Base-by-base conservation (phyloP, 2,797 vertebrate species). In the Crenuchus spilurus region DNA sequence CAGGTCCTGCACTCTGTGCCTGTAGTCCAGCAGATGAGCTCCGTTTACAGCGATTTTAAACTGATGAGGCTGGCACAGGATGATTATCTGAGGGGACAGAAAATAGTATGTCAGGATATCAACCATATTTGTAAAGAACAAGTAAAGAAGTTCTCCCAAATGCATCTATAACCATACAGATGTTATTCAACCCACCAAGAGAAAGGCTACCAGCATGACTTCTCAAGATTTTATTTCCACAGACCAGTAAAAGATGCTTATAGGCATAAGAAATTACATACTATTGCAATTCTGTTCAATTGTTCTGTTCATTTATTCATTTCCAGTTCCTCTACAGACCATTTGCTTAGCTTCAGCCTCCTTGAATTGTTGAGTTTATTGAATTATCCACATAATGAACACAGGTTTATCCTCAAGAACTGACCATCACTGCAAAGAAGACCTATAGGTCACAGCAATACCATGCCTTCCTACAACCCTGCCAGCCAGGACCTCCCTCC, bases 401-500 rank as follows among this genome's bases (percentile, higher is more conserved):
- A n/a, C n/a, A n/a, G n/a, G n/a, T n/a, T n/a, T n/a, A n/a, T n/a
- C n/a, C n/a, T n/a, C n/a, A n/a, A n/a, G n/a, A n/a, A n/a, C n/a
- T n/a, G n/a, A n/a, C n/a, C n/a, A n/a, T n/a, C n/a, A n/a, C n/a
- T n/a, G n/a, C n/a, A n/a, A n/a, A n/a, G 93, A 83, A 97, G 92
- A 81, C 94, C 96, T 7, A 77, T 96, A 81, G 86, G 92, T 0
- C 96, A 96, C 87, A 93, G 93, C 91, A 95, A 95, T 88, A 94
- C 95, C 2, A 78, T 92, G 91, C 96, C 88, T 52, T 92, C 92
- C 82, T 94, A 96, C 88, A 94, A 94, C 82, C 94, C 95, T 7
- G 96, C 94, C 83, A 97, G 95, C 90, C 97, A 99, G 90, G 97
- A 99, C 91, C n/a, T 96, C 96, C 0, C 86, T 99, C 82, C 97